These are phyloP conservation scores for Vanessa atalanta DNA, from an alignment of 1,140 invertebrate genomes.

Conservation along the genomic window DNA sequence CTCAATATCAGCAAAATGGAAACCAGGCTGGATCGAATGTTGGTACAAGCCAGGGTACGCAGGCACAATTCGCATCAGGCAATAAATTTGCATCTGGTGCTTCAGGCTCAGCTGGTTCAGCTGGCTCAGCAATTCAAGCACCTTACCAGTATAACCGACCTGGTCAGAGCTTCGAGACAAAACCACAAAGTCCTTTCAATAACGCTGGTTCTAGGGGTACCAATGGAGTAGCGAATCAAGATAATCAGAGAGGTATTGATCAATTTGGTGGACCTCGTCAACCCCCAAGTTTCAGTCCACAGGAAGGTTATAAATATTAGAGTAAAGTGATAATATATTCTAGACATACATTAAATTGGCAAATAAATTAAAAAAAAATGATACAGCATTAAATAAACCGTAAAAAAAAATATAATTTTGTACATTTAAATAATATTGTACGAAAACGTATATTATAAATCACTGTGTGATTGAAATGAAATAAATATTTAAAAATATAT, in stretches of 20 bases:
- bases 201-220: conserved; percentile 10
- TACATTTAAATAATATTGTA: conserved; percentile 53
- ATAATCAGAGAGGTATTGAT: conserved; percentile 32
- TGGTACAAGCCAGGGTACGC: conserved; percentile 16
- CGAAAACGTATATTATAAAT: conserved; percentile 45
- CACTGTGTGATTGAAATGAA: conserved; percentile 58
- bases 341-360: conserved; percentile 28
- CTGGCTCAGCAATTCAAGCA: conserved; percentile 25
- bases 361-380: conserved; percentile 50
- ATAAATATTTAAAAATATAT: conserved; percentile 38
- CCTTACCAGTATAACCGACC: conserved; percentile 38
- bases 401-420: conserved; percentile 54
- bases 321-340: conserved; percentile 42
- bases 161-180: conserved; percentile 22
- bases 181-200: conserved; percentile 23
- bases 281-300: conserved; percentile 67
- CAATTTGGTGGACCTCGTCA: conserved; percentile 61
- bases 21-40: conserved; percentile 20
- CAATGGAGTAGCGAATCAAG: conserved; percentile 11
- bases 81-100: conserved; percentile 7
- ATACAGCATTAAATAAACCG: conserved; percentile 48
- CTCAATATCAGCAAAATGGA: conserved; percentile 26
- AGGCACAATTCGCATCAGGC: conserved; percentile 18
- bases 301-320: conserved; percentile 76
- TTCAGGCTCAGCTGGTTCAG: conserved; percentile 18